These are phyloP conservation scores for Empidonax traillii DNA, from an alignment of 2,113 vertebrate genomes.

Conservation along the genomic window DNA sequence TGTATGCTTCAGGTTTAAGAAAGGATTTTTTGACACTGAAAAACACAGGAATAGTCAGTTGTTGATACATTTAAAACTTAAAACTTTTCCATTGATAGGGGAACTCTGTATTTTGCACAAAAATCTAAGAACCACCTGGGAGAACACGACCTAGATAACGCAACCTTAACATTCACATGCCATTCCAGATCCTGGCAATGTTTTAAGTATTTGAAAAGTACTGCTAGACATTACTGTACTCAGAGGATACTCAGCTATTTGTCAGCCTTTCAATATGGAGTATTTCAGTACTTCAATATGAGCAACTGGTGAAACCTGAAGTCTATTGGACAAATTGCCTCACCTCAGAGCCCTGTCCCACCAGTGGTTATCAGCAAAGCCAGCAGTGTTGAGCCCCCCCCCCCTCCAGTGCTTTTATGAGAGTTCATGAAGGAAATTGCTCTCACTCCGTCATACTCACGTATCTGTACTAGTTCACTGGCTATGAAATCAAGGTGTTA, in stretches of 20 bases:
- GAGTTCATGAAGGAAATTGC: background rate
- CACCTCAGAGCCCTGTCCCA: background rate
- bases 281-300: background rate
- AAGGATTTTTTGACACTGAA: constrained; percentile 83
- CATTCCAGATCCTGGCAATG: background rate
- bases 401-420: background rate
- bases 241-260: background rate
- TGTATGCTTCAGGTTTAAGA: constrained; percentile 81
- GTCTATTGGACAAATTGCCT: background rate
- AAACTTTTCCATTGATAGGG: background rate
- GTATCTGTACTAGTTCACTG: background rate
- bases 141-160: background rate
- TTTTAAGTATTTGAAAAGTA: background rate
- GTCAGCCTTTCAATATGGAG: background rate
- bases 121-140: background rate
- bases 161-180: background rate
- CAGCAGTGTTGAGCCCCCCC: background rate
- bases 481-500: background rate
- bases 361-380: background rate
- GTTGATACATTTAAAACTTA: background rate
- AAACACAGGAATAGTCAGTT: background rate
- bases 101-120: background rate
- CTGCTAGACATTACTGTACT: background rate
- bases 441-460: background rate
- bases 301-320: background rate